These are phyloP conservation scores for Amblyjoppa proteus DNA, from an alignment of 2,888 invertebrate genomes.

Conservation along the genomic window DNA sequence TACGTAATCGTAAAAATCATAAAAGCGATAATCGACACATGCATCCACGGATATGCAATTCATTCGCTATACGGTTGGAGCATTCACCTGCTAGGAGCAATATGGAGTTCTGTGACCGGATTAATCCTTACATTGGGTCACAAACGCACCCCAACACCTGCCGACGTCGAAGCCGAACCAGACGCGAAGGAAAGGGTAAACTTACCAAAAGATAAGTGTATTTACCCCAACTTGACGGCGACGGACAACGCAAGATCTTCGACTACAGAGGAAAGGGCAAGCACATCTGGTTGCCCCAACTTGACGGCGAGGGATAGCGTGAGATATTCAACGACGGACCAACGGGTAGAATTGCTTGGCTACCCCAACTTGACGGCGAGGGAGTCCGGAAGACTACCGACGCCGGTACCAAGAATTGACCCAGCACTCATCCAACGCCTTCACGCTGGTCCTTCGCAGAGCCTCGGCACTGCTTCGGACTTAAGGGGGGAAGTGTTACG, in stretches of 20 bases:
- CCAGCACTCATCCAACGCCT: not conserved
- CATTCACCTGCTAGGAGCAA: slow-evolving; percentile 45
- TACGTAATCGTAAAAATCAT: not conserved
- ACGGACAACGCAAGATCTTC: not conserved
- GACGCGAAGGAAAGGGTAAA: not conserved
- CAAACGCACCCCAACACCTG: too few species aligned
- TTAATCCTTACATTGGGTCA: too few species aligned
- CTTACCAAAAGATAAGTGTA: too few species aligned
- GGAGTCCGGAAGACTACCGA: not conserved
- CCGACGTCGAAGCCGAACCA: too few species aligned
- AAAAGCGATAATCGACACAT: slow-evolving; percentile 48
- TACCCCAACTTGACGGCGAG: not conserved
- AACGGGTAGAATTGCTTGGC: too few species aligned
- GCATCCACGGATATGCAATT: not conserved
- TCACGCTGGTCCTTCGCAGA: not conserved
- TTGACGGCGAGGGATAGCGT: too few species aligned
- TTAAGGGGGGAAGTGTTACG: slow-evolving; percentile 1
- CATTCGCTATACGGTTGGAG: slow-evolving; percentile 54
- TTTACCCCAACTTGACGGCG: slow-evolving; percentile 7
- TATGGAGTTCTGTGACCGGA: too few species aligned
- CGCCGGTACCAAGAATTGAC: not conserved
- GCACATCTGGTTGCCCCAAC: too few species aligned
- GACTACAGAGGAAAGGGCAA: too few species aligned
- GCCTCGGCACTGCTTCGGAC: not conserved
- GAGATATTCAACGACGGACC: too few species aligned